A percentile compares a stretch with the other conserved stretches of the same genome.
Evolutionary conservation across 2,113 vertebrate genomes (phyloP).

Genomic region (Callionymus lyra): DNA sequence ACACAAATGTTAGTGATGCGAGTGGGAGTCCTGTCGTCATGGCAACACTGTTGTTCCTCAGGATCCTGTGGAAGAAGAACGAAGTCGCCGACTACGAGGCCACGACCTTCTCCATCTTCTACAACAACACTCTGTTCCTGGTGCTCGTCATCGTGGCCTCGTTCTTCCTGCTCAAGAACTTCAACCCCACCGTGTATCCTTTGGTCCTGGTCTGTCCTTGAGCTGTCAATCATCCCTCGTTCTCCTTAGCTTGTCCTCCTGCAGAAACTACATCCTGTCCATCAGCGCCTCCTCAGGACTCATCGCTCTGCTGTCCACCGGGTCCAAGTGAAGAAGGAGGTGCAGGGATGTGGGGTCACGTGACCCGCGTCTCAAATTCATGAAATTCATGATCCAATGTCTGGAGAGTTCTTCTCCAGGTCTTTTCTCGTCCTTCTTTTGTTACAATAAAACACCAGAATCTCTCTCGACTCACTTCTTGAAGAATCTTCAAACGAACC

Average conservation of each 20-base stretch:
- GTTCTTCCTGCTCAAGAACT: constrained; percentile 96
- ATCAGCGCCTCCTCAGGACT: constrained; percentile 93
- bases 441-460: constrained; percentile 59
- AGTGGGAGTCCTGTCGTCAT: no score
- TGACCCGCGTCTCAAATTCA: constrained; percentile 55
- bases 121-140: constrained; percentile 96
- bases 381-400: constrained; percentile 61
- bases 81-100: constrained; percentile 98
- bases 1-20: no score
- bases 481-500: no score
- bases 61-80: constrained; percentile 99
- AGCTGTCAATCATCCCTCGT: background rate
- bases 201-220: constrained; percentile 18
- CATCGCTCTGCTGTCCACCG: constrained; percentile 93
- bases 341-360: constrained; percentile 1
- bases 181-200: constrained; percentile 99
- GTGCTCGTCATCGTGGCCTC: constrained; percentile 90
- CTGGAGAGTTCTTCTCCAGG: constrained; percentile 43
- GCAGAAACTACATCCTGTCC: constrained; percentile 94
- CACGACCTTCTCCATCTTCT: constrained; percentile 98
- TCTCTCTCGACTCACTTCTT: no score
- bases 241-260: constrained; percentile 65
- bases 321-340: constrained; percentile 77
- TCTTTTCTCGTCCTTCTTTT: constrained; percentile 49
- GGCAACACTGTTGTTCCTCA: no score